Evolutionary conservation across 2,888 invertebrate species (phyloP).

Genomic region (Tortricodes alternella): DNA sequence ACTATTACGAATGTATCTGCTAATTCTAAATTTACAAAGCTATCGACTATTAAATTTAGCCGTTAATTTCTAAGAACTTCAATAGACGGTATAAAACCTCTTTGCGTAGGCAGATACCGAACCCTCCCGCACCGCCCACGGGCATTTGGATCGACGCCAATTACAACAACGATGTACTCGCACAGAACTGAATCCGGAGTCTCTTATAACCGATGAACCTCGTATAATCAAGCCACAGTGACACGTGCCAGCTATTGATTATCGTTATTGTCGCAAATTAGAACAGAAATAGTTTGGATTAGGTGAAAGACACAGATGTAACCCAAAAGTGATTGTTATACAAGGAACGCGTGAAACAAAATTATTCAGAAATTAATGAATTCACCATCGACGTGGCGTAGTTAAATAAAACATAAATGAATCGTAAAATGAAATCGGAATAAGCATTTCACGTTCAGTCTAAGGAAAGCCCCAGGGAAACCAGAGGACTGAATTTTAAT

Average conservation of each 20-base stretch:
- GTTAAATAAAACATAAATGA: not conserved
- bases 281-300: no score
- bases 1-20: no score
- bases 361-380: not conserved
- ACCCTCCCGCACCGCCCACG: slow-evolving; percentile 39
- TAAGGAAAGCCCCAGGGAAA: not conserved
- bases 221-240: not conserved
- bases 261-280: no score
- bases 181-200: slow-evolving; percentile 22
- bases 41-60: no score
- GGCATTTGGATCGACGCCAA: slow-evolving; percentile 52
- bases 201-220: no score
- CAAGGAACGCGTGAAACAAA: not conserved
- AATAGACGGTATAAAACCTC: not conserved
- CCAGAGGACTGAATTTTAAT: slow-evolving; percentile 16
- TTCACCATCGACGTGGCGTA: not conserved
- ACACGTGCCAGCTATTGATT: no score
- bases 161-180: slow-evolving; percentile 38
- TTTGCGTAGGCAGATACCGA: slow-evolving; percentile 13
- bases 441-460: not conserved
- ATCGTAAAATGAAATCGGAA: not conserved
- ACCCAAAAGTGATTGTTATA: no score
- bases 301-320: no score
- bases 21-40: no score
- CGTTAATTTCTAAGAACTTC: not conserved